phyloP scores from a whole-genome alignment of 2,797 vertebrate species.

The Nannoperca obscura region DNA sequence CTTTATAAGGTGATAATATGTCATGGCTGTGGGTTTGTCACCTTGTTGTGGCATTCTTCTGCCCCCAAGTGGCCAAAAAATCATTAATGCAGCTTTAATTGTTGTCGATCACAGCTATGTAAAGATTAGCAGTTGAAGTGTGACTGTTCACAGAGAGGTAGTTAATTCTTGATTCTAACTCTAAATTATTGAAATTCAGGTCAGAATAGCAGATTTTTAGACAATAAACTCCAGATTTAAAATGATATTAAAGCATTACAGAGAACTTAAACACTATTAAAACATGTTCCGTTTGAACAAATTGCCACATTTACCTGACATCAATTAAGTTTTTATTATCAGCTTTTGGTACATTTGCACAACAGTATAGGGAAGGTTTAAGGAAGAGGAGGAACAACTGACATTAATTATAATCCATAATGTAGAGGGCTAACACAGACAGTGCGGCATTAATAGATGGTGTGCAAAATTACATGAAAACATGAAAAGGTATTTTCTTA shows the following conservation, averaged over 20 bases:
- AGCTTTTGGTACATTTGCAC: not conserved
- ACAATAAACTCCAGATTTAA: not conserved
- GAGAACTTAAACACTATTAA: not conserved
- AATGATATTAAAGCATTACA: not conserved
- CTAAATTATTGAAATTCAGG: not conserved
- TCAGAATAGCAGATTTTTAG: not conserved
- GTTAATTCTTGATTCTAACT: not conserved
- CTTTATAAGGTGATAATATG: constrained; percentile 47
- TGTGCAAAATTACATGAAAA: not conserved
- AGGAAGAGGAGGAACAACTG: not conserved
- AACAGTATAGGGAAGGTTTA: not conserved
- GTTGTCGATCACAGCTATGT: not conserved
- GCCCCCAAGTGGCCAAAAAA: constrained; percentile 24
- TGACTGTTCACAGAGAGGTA: not conserved
- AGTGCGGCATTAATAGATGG: not conserved
- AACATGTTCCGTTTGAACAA: not conserved
- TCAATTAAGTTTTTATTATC: not conserved
- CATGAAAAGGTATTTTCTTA: not conserved
- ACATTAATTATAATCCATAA: not conserved
- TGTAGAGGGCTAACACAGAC: not conserved
- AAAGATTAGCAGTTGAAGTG: constrained; percentile 16
- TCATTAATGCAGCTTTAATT: constrained; percentile 25
- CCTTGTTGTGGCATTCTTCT: constrained; percentile 10
- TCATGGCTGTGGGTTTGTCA: constrained; percentile 29
- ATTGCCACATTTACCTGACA: not conserved